Base-by-base conservation (phyloP, 2,113 vertebrate genomes). In the Eolophus roseicapilla region DNA sequence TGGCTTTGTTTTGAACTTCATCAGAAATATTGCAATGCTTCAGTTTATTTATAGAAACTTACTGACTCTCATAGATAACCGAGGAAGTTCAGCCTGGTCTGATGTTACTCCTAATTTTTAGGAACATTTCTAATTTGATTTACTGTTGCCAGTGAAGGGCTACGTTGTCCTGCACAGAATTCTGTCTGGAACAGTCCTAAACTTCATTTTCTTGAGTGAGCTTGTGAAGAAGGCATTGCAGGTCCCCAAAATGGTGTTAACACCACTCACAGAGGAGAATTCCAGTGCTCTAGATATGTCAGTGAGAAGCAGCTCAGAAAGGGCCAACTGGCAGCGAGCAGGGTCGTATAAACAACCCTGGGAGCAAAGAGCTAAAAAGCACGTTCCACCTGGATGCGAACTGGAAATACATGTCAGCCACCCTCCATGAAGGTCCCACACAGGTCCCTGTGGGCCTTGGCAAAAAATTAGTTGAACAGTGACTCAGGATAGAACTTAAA, bases 1-100 rank as follows among this genome's bases (percentile, higher is more conserved):
- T 90, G 82, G 28, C 71, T 96, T 95, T 95, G 92, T 95, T 86
- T 87, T 84, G 84, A 90, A 82, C 78, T 81, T 83, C 53, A 46
- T 81, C 27, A 90, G 47, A 81, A 85, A 85, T 86, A 37, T 3
- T 46, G 65, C 88, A 84, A 5, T 65, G 67, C 59, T 82, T 92
- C 39, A 2, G 70, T 82, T 93, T 90, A 86, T 95, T 92, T 95
- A 90, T 83, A 75, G 83, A 75, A 63, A 80, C 69, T 71, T 27
- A 3, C 4, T 93, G 59, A 92, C 67, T 95, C 75, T 68, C 75
- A 83, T 71, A 88, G 70, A 91, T 73, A 71, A 81, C 71, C 65
- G 57, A 79, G 85, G 70, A 73, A 57, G 80, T 64, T 90, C 76
- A 84, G 73, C 14, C 6, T 53, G 12, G 57, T 82, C 76, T 87